Evolutionary conservation across 2,888 invertebrate genomes (phyloP), one percentile per base, ranked within the genome.

Genomic region (Eristalis arbustorum): DNA sequence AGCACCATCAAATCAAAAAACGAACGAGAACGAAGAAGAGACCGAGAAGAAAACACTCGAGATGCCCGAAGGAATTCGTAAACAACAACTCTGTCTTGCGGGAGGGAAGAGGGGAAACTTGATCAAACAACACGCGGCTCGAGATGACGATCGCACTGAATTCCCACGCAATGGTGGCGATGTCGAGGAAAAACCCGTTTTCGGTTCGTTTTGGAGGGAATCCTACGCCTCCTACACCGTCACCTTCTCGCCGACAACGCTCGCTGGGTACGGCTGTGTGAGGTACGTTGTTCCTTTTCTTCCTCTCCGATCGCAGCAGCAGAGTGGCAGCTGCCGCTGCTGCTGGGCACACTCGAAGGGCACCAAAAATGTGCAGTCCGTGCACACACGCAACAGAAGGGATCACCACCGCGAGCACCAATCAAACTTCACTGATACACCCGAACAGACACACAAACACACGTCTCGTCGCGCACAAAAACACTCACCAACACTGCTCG

Each of bases 111-210:
- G 49, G 49, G 31, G 31, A 8, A 31, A 31, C 18, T 18, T 18
- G 8, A 42, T 56, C 68, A 74, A 71, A 61, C 67, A 75, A 74
- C 61, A 40, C 59, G 34, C 61, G 22, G 64, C 57, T 74, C 37
- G 18, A 59, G 56, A 64, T 69, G 8, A 57, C 59, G 66, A 75
- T 71, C 61, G 64, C 37, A 67, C 63, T 64, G 42, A 31, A 77
- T 77, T 85, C 73, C 80, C 77, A 77, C 69, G 74, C 67, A 69
- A 61, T 66, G 56, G 74, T 71, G 28, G 68, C 56, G 40, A n/a
- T n/a, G n/a, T n/a, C n/a, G n/a, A n/a, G n/a, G 34, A 40, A 40
- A 23, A 76, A 73, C 77, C 81, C 84, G 76, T 81, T 81, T 81
- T 84, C 25, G 11, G 25, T 59, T 59, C 25, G 23, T 59, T 81